Evolutionary conservation across 2,797 vertebrate genomes (phyloP).

Genomic region (Cossypha dichroa): DNA sequence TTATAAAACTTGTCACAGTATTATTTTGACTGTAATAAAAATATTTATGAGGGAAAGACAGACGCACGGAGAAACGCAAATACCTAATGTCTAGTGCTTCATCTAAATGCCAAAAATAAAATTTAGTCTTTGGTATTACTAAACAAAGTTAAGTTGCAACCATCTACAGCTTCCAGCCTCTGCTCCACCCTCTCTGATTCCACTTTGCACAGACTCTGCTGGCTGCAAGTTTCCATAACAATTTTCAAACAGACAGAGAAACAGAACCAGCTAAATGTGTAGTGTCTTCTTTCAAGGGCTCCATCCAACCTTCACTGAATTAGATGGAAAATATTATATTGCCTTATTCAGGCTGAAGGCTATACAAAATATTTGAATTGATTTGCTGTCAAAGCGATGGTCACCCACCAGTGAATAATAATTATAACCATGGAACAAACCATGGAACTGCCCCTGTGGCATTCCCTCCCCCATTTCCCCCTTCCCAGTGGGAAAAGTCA

Average conservation of each 20-base stretch:
- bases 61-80: neutral
- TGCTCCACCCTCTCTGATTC: neutral
- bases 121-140: constrained; percentile 68
- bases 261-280: neutral
- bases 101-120: constrained; percentile 38
- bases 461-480: neutral
- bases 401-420: neutral
- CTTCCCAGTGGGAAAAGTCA: neutral
- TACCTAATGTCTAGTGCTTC: neutral
- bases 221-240: neutral
- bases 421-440: neutral
- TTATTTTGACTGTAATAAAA: constrained; percentile 48
- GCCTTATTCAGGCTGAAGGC: neutral
- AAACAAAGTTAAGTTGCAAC: constrained; percentile 39
- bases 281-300: neutral
- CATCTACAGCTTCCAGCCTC: neutral
- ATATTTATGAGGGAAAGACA: neutral
- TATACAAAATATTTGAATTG: neutral
- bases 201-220: neutral
- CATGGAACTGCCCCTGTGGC: neutral
- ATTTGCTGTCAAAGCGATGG: neutral
- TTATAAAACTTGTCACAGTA: constrained; percentile 53
- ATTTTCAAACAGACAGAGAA: neutral
- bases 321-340: neutral
- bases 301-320: neutral